These are phyloP conservation scores for Mesembrinibis cayennensis DNA, from an alignment of 2,113 vertebrate species.

Conservation along the genomic window DNA sequence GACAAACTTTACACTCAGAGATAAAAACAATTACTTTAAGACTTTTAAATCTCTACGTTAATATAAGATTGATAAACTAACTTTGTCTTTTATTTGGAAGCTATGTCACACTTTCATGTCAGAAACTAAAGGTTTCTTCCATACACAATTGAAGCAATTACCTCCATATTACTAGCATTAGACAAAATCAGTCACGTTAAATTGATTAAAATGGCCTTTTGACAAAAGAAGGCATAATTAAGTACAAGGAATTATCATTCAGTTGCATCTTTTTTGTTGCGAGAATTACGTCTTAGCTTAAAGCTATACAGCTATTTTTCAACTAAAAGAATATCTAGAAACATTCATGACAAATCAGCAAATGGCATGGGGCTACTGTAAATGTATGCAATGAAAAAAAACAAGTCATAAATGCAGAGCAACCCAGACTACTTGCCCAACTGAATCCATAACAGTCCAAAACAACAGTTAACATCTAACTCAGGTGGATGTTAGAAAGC, in stretches of 20 bases:
- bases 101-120: background rate
- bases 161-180: background rate
- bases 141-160: background rate
- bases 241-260: background rate
- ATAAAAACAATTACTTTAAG: constrained; percentile 39
- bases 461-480: background rate
- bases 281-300: background rate
- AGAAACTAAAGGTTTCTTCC: background rate
- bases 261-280: background rate
- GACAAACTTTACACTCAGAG: background rate
- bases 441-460: background rate
- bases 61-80: background rate
- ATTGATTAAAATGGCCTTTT: background rate
- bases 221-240: background rate
- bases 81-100: background rate
- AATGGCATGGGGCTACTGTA: background rate
- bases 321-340: background rate
- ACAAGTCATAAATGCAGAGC: background rate
- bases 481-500: background rate
- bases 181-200: background rate
- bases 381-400: background rate
- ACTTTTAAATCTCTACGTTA: background rate
- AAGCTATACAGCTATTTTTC: background rate
- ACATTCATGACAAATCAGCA: background rate
- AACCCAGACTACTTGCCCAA: background rate